Percentiles rank a stretch among this genome's conserved stretches.
Evolutionary conservation across 2,797 vertebrate genomes (phyloP).

Genomic region (Monodelphis domestica): DNA sequence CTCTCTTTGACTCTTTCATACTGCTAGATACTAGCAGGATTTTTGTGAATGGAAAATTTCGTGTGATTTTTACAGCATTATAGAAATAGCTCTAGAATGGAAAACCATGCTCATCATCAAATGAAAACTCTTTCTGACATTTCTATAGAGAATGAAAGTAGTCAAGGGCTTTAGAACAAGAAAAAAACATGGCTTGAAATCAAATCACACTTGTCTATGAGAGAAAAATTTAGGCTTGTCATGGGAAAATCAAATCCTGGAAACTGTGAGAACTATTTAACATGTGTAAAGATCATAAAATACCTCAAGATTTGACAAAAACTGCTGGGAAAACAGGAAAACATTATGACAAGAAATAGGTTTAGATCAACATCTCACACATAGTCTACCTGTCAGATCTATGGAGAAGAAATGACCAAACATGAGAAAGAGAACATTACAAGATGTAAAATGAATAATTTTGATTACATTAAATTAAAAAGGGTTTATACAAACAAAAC

Average conservation of each 20-base stretch:
- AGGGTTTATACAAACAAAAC: too few relatives aligned
- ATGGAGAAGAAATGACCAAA: too few relatives aligned
- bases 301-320: too few relatives aligned
- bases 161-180: slow-evolving; percentile 60
- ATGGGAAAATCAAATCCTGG: slow-evolving; percentile 67
- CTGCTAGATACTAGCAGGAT: neutral
- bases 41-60: slow-evolving; percentile 76
- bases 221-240: slow-evolving; percentile 74
- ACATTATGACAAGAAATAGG: too few relatives aligned
- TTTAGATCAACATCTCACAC: too few relatives aligned
- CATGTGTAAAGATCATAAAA: slow-evolving; percentile 61
- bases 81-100: slow-evolving; percentile 72
- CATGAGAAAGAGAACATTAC: too few relatives aligned
- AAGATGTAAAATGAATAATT: too few relatives aligned
- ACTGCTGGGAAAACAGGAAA: too few relatives aligned
- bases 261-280: slow-evolving; percentile 70
- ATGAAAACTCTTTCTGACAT: slow-evolving; percentile 69
- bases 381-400: too few relatives aligned
- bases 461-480: too few relatives aligned
- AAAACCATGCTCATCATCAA: slow-evolving; percentile 66
- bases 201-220: slow-evolving; percentile 46
- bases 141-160: slow-evolving; percentile 61
- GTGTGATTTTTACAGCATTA: slow-evolving; percentile 66
- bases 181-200: slow-evolving; percentile 72
- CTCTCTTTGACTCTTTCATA: too few relatives aligned